Conservation (phyloP, 2,888 invertebrate species). For the Meiosimyza platycephala region DNA sequence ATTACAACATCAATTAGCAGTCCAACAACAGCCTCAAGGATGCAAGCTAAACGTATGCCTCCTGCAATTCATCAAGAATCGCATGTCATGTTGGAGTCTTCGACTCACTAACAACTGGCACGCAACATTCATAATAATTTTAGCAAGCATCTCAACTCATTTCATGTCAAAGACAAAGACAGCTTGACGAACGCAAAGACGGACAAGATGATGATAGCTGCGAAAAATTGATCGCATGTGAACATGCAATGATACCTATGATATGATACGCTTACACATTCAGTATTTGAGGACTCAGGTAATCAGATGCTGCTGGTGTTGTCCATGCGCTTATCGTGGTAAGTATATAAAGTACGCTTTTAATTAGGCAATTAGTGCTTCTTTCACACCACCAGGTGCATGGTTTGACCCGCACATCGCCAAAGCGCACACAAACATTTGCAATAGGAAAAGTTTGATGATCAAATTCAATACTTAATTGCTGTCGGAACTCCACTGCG, state of each 20-base stretch:
- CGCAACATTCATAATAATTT: constrained; percentile 32
- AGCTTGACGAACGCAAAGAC: too few species aligned
- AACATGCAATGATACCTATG: constrained; percentile 36
- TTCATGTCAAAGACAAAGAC: background rate
- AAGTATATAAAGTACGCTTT: constrained; percentile 25
- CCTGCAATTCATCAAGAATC: constrained; percentile 39
- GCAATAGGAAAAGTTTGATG: constrained; percentile 27
- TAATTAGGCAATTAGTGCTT: constrained; percentile 60
- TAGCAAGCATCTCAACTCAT: background rate
- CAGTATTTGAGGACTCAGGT: constrained; percentile 22
- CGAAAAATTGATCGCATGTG: constrained; percentile 36
- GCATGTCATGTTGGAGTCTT: constrained; percentile 35
- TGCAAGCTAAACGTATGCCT: background rate
- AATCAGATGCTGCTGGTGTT: background rate
- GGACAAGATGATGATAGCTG: constrained; percentile 32
- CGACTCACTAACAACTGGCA: constrained; percentile 38
- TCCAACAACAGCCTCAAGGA: constrained; percentile 22
- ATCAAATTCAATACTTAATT: too few species aligned
- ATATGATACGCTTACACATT: constrained; percentile 35
- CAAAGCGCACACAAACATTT: constrained; percentile 10
- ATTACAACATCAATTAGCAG: constrained; percentile 1
- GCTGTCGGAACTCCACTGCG: too few species aligned
- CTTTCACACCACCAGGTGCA: constrained; percentile 54
- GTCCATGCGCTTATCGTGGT: background rate
- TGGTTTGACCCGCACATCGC: background rate